phyloP scores from a whole-genome alignment of 2,888 invertebrate genomes.

The Allacma fusca region DNA sequence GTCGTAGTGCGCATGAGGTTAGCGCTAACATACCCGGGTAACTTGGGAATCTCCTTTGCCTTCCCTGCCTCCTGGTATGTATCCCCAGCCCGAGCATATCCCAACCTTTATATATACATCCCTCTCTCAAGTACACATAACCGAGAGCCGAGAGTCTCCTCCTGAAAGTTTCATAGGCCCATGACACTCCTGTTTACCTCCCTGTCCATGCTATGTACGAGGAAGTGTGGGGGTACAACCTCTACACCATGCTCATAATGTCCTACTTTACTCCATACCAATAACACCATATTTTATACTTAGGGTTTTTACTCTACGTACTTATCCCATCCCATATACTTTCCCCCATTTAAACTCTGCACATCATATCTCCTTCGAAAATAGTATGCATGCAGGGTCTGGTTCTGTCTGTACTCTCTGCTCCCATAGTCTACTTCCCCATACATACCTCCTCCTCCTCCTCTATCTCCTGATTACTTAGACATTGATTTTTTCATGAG shows the following conservation, averaged over 20 bases:
- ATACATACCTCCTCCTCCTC: background rate
- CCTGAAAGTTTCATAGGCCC: background rate
- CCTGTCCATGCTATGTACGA: background rate
- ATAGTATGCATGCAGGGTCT: too few relatives aligned
- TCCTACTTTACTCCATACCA: too few relatives aligned
- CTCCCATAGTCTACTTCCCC: background rate
- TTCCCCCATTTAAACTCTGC: too few relatives aligned
- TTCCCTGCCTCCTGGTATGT: background rate
- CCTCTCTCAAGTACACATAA: background rate
- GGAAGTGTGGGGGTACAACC: background rate
- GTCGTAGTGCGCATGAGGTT: constrained; percentile 42
- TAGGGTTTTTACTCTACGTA: too few relatives aligned
- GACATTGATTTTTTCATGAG: constrained; percentile 8
- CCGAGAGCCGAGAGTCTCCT: background rate
- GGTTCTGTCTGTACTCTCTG: too few relatives aligned
- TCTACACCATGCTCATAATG: background rate
- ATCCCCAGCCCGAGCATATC: background rate
- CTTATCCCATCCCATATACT: too few relatives aligned
- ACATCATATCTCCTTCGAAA: too few relatives aligned
- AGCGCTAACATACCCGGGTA: constrained; percentile 42
- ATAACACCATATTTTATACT: too few relatives aligned
- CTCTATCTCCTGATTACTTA: background rate
- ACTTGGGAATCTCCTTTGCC: constrained; percentile 10
- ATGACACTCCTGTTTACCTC: constrained; percentile 1
- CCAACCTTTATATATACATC: background rate